Conservation (phyloP, 2,888 invertebrate genomes). For the Agriopis aurantiaria region DNA sequence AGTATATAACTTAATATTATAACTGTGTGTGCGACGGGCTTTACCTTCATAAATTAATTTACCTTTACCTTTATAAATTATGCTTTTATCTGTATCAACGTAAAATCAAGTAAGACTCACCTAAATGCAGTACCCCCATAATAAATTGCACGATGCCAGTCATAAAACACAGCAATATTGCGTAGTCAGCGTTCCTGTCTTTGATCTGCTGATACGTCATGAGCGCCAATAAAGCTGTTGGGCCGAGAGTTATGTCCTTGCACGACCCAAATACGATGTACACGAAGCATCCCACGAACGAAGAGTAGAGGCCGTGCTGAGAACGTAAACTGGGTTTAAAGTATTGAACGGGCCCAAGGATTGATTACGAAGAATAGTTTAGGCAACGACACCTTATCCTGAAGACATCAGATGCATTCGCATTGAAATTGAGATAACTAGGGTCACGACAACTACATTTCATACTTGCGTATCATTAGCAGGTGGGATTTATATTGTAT, state of each 20-base stretch:
- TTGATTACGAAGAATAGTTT: constrained; percentile 17
- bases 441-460: background rate
- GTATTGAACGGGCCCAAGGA: constrained; percentile 22
- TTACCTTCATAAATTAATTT: too few relatives aligned
- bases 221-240: constrained; percentile 97
- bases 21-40: too few relatives aligned
- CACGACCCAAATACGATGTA: constrained; percentile 96
- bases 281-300: constrained; percentile 97
- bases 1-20: too few relatives aligned
- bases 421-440: background rate
- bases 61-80: background rate
- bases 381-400: background rate
- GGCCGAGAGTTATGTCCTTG: constrained; percentile 95
- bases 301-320: constrained; percentile 97
- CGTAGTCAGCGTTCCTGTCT: constrained; percentile 91
- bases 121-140: constrained; percentile 94
- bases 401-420: background rate
- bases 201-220: constrained; percentile 94
- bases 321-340: constrained; percentile 34
- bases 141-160: constrained; percentile 92
- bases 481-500: background rate
- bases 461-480: background rate
- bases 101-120: constrained; percentile 76
- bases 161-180: constrained; percentile 93
- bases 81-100: background rate